Base-by-base conservation (phyloP, 2,113 vertebrate genomes). In the Acanthisitta chloris region DNA sequence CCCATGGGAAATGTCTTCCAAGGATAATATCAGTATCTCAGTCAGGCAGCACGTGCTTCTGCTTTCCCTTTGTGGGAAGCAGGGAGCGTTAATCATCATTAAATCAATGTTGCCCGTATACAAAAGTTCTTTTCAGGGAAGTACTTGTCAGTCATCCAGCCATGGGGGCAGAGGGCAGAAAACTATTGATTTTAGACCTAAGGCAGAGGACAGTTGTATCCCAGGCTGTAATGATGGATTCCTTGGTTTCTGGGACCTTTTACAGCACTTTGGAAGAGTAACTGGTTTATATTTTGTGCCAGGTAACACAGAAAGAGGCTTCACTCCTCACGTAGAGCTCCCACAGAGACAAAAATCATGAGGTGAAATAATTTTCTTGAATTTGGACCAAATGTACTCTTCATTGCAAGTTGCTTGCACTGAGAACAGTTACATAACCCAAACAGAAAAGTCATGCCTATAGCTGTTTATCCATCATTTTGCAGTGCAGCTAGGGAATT, bases 221-320 rank as follows among this genome's bases (percentile, higher is more conserved):
- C 73, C 9, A 12, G 64, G 66, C 62, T 85, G 55, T 79, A 96
- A 84, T 62, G 86, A 95, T 86, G 90, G 88, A 97, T 97, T 89
- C 42, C 45, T 95, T 92, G 81, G 81, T 48, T 96, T 93, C 79
- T 73, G 83, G 48, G 71, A 65, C 42, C 62, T 65, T 92, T 88
- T 57, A 77, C 40, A 78, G 74, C 65, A 95, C 87, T 93, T 94
- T 45, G 90, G 67, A 88, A 85, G 67, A 92, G 78, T 69, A 91
- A 84, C 59, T 88, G 88, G 25, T 96, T 82, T 78, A 69, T 73
- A 85, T 96, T 80, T 92, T 88, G 77, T 96, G 85, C 86, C 92
- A 94, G 96, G 87, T 97, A 96, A 93, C 81, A 87, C 67, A 84
- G 84, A 96, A 82, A 89, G 88, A 92, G 92, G 67, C 78, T 96